A percentile compares a stretch with the other conserved stretches of the same genome.
phyloP scores from a whole-genome alignment of 2,113 vertebrate genomes.

The Hylia prasina region DNA sequence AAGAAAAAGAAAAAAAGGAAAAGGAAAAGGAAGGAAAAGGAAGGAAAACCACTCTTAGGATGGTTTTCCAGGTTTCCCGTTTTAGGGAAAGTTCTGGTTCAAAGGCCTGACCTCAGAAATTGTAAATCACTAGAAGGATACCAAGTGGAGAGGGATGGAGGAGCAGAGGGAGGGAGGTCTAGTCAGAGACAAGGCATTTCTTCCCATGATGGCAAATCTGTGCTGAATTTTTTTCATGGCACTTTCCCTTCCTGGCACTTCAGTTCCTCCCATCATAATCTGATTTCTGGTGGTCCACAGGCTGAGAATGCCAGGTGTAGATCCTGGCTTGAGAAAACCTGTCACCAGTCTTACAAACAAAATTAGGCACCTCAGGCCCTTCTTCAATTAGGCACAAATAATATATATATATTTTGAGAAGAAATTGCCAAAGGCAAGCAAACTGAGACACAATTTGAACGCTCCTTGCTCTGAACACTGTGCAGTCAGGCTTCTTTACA shows the following conservation, averaged over 20 bases:
- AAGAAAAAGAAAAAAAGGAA: too few species aligned
- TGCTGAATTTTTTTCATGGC: background rate
- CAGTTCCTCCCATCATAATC: background rate
- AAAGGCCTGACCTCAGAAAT: background rate
- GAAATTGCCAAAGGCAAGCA: background rate
- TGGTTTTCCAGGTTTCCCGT: background rate
- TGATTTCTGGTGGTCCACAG: background rate
- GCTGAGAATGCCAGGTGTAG: background rate
- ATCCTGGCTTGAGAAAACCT: background rate
- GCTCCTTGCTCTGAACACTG: background rate
- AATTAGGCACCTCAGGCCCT: background rate
- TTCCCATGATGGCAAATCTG: background rate
- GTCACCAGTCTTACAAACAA: too few species aligned
- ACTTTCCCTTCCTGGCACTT: background rate
- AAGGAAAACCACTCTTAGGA: background rate
- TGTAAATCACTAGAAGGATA: background rate
- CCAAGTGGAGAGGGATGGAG: background rate
- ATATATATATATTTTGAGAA: background rate
- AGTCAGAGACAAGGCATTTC: background rate
- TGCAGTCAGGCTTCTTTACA: background rate
- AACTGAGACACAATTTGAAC: background rate
- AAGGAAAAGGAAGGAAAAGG: too few species aligned
- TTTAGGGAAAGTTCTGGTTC: background rate
- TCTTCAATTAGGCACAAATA: background rate
- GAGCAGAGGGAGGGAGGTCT: background rate